Base-by-base conservation (phyloP, 2,797 vertebrate genomes). In the Numenius phaeopus region DNA sequence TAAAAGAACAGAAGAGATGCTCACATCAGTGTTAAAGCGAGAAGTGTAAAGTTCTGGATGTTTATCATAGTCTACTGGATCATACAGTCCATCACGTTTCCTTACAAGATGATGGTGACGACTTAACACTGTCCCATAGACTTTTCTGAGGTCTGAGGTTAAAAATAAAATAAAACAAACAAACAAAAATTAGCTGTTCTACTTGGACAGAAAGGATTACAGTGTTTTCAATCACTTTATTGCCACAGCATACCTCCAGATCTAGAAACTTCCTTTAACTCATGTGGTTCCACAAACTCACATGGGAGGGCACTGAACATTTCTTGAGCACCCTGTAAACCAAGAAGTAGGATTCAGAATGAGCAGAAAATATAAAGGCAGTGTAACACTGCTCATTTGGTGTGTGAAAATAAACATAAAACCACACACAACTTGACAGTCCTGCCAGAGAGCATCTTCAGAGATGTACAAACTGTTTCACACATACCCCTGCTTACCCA, bases 261-360 rank as follows among this genome's bases (percentile, higher is more conserved):
- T 97, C 98, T 97, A n/a, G 98, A 99, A 94, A 99, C 99, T 62
- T 99, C 99, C 97, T 99, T 99, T 91, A 99, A 90, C 89, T 99
- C 99, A 37, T 99, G 99, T 21, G 99, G 99, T 93, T 99, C 99
- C 61, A 99, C 99, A 88, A 99, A 99, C 79, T 99, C 99, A 90
- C 98, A 99, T 30, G 99, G 99, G 73, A 99, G 98, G 88, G 99
- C 99, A 87, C 97, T 99, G 87, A 99, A 99, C 96, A 99, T 98
- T 97, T 99, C 99, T 42, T 99, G 99, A 66, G 99, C 99, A 88
- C 99, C 99, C 99, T 99, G 93, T 30, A 96, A 97, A 87, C 21
- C 87, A 95, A 3, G 20, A 92, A 54, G 26, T 5, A 88, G 8
- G 39, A 93, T 47, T 76, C 71, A 77, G 50, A 85, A 80, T 49